Conservation (phyloP, 2,797 vertebrate species). For the Tauraco hartlaubi region DNA sequence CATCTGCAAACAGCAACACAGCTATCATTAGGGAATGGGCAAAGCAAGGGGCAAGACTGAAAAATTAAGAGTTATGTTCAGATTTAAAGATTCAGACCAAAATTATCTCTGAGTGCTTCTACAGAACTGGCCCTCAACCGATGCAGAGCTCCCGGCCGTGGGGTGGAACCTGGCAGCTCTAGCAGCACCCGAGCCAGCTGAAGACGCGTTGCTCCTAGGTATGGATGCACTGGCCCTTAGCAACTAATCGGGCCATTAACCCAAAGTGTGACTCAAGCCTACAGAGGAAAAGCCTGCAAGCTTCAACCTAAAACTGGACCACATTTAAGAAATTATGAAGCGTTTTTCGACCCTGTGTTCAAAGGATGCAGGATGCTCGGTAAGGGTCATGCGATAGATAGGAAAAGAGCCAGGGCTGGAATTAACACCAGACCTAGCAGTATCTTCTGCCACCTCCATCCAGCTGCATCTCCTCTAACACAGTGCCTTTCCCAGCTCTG, state of each 20-base stretch:
- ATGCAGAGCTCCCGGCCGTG: accelerated
- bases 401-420: neutral
- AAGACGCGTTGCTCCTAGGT: neutral
- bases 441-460: neutral
- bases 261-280: neutral
- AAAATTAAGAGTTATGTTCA: neutral
- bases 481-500: neutral
- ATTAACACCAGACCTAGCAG: neutral
- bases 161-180: neutral
- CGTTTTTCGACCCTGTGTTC: accelerated
- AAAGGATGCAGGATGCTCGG: neutral
- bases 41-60: neutral
- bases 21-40: neutral
- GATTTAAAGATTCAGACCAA: neutral
- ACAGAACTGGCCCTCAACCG: neutral
- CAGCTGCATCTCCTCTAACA: neutral
- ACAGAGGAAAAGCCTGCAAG: neutral
- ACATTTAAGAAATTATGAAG: neutral
- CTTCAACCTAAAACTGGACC: neutral
- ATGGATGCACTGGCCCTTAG: neutral
- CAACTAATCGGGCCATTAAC: neutral
- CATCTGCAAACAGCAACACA: constrained; percentile 84
- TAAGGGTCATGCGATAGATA: neutral
- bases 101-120: neutral
- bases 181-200: neutral